These are phyloP conservation scores for Netelia virgata DNA, from an alignment of 2,888 invertebrate genomes.

Conservation along the genomic window DNA sequence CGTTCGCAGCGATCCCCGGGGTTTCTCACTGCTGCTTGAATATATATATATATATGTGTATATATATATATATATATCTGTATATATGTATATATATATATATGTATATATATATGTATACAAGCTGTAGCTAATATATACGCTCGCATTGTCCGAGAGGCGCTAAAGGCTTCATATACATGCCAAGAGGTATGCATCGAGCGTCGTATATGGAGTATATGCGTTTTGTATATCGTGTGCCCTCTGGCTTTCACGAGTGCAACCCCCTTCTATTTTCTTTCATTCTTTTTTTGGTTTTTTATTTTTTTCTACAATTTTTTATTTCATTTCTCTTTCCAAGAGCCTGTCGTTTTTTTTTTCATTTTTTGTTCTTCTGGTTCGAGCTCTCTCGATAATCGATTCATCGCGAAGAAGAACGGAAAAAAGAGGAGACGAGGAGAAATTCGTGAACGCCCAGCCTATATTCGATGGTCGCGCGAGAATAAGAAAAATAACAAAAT, in stretches of 20 bases:
- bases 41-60: no score
- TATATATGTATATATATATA: neutral
- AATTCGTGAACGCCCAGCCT: constrained; percentile 61
- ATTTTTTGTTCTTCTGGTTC: constrained; percentile 14
- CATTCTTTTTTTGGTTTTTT: constrained; percentile 20
- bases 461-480: constrained; percentile 18
- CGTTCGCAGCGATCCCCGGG: constrained; percentile 28
- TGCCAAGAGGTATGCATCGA: constrained; percentile 70
- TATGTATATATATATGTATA: neutral
- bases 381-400: constrained; percentile 64
- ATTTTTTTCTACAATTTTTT: constrained; percentile 12
- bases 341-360: constrained; percentile 1
- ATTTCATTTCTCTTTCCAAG: constrained; percentile 8
- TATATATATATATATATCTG: neutral
- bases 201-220: constrained; percentile 43
- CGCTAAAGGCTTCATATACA: constrained; percentile 82
- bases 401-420: constrained; percentile 44
- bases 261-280: constrained; percentile 24
- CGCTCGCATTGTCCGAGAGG: constrained; percentile 79
- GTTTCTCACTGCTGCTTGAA: neutral
- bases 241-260: constrained; percentile 61
- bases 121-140: neutral
- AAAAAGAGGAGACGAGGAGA: constrained; percentile 23
- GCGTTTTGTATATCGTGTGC: constrained; percentile 59
- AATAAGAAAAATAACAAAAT: neutral